These are phyloP conservation scores for Helostoma temminkii DNA, from an alignment of 2,797 vertebrate genomes.

Conservation along the genomic window DNA sequence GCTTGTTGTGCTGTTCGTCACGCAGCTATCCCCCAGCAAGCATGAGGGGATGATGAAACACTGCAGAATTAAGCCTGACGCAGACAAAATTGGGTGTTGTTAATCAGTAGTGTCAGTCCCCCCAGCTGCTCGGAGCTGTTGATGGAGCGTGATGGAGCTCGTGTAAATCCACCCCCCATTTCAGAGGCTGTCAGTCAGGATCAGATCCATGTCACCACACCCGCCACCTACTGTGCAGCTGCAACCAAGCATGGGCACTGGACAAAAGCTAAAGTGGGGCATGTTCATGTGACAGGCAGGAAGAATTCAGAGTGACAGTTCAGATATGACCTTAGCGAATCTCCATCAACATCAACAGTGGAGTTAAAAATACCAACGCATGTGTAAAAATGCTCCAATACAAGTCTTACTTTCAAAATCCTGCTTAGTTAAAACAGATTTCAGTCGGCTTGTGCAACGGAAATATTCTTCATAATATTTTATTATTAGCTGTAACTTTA, in stretches of 20 bases:
- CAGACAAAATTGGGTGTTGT: slow-evolving; percentile 31
- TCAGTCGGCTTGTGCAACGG: too few relatives aligned
- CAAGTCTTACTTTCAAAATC: too few relatives aligned
- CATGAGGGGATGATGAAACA: slow-evolving; percentile 51
- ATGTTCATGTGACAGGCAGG: not conserved
- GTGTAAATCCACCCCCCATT: not conserved
- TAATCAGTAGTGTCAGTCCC: slow-evolving; percentile 54
- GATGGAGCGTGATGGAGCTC: slow-evolving; percentile 27
- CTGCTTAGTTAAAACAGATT: too few relatives aligned
- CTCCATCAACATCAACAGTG: too few relatives aligned
- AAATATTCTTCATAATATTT: too few relatives aligned
- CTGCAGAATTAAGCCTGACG: slow-evolving; percentile 53
- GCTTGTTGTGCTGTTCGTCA: slow-evolving; percentile 40
- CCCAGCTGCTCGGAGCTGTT: slow-evolving; percentile 10
- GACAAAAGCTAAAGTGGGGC: not conserved
- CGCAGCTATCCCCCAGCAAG: slow-evolving; percentile 12
- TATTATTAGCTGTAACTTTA: too few relatives aligned
- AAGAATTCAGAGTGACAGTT: not conserved
- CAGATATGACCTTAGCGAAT: not conserved
- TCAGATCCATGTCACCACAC: slow-evolving; percentile 32
- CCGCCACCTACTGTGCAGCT: slow-evolving; percentile 11
- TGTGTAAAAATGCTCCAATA: too few relatives aligned
- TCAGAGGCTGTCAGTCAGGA: slow-evolving; percentile 42
- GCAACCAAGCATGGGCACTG: not conserved
- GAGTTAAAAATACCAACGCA: too few relatives aligned